Evolutionary conservation across 2,888 invertebrate species (phyloP).

Genomic region (Agrotis exclamationis): DNA sequence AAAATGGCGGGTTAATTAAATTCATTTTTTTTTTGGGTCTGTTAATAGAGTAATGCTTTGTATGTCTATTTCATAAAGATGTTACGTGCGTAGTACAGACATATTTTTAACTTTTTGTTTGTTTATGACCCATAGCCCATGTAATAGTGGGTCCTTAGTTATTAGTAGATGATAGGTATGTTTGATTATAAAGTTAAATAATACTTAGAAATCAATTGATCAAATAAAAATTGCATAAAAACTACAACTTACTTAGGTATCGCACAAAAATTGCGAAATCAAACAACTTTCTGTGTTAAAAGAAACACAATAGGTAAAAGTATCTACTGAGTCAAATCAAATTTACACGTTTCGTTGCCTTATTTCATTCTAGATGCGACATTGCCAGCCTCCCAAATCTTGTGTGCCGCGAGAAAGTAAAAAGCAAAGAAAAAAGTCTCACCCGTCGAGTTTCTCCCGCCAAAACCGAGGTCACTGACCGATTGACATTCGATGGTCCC

Average conservation of each 20-base stretch:
- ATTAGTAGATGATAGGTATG: too few relatives aligned
- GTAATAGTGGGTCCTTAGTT: too few relatives aligned
- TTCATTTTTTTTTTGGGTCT: too few relatives aligned
- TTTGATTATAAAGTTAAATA: background rate
- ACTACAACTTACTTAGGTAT: background rate
- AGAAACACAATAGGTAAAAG: constrained; percentile 14
- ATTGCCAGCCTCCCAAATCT: constrained; percentile 62
- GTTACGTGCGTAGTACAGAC: too few relatives aligned
- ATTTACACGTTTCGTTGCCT: constrained; percentile 61
- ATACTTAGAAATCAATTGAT: background rate
- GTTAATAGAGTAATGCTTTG: too few relatives aligned
- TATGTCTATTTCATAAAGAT: too few relatives aligned
- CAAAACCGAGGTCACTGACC: constrained; percentile 88
- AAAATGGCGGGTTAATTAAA: too few relatives aligned
- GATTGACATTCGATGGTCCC: constrained; percentile 87
- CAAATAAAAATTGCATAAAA: background rate
- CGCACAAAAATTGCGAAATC: constrained; percentile 19
- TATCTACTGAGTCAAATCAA: constrained; percentile 59
- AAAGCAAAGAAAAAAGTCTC: constrained; percentile 85
- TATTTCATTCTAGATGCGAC: constrained; percentile 62
- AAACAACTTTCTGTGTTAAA: constrained; percentile 35
- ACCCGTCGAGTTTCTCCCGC: constrained; percentile 88
- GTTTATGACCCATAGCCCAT: too few relatives aligned
- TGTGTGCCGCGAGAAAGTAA: constrained; percentile 86
- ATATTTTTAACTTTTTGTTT: too few relatives aligned